phyloP scores from a whole-genome alignment of 2,797 vertebrate species.

The Dendrocincla tyrannina region DNA sequence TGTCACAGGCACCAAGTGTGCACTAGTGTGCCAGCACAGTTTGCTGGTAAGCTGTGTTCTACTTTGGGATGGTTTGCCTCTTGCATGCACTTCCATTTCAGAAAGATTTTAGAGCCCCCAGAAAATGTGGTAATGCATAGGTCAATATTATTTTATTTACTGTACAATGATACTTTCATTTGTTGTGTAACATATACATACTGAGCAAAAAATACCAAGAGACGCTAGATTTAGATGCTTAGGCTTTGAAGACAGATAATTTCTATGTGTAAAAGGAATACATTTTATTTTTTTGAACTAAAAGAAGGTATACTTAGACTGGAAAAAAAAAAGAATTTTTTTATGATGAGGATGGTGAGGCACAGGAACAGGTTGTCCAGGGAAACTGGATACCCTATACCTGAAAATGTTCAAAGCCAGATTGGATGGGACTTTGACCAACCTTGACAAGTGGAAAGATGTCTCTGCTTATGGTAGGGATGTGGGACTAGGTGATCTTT shows the following conservation, averaged over 20 bases:
- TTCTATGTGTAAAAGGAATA: not conserved
- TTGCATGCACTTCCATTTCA: not conserved
- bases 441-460: not conserved
- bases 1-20: accelerated
- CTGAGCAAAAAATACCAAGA: not conserved
- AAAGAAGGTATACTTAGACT: not conserved
- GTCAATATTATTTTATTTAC: not conserved
- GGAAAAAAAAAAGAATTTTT: not conserved
- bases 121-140: not conserved
- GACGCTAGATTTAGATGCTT: not conserved
- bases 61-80: not conserved
- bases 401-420: not conserved
- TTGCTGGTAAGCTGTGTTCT: not conserved
- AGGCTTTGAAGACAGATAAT: not conserved
- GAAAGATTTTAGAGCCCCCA: not conserved
- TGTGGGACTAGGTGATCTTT: not conserved
- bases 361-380: not conserved
- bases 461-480: not conserved
- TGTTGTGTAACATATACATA: not conserved
- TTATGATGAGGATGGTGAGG: accelerated
- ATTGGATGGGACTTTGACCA: not conserved
- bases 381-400: not conserved
- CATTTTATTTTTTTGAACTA: not conserved
- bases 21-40: not conserved
- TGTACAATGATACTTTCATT: not conserved